phyloP scores from a whole-genome alignment of 2,888 invertebrate genomes.

The Tiphia femorata region DNA sequence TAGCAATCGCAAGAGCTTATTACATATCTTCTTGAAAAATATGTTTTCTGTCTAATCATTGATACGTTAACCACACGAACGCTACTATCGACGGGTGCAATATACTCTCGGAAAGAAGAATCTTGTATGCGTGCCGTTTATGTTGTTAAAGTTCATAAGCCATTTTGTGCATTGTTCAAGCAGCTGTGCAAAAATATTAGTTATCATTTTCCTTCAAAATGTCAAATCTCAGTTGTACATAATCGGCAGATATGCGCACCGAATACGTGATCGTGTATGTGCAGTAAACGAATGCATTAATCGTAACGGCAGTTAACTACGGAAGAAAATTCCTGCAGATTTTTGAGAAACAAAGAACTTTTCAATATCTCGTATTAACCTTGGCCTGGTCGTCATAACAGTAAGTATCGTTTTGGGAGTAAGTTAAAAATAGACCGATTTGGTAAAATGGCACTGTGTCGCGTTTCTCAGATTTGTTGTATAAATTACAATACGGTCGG shows the following conservation, averaged over 20 bases:
- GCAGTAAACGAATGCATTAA: too few species aligned
- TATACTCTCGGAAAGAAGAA: constrained; percentile 3
- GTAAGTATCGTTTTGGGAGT: constrained; percentile 57
- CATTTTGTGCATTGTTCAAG: constrained; percentile 67
- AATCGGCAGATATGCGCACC: constrained; percentile 39
- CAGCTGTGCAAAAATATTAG: constrained; percentile 63
- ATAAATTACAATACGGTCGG: constrained; percentile 2
- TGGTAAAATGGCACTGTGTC: constrained; percentile 38
- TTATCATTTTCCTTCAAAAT: constrained; percentile 55
- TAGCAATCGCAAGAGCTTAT: too few species aligned
- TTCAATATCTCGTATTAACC: constrained; percentile 62
- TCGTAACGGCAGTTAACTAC: too few species aligned
- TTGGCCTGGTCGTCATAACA: constrained; percentile 61
- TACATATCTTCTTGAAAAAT: too few species aligned
- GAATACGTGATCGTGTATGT: constrained; percentile 23
- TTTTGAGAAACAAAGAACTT: constrained; percentile 60
- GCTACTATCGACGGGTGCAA: too few species aligned
- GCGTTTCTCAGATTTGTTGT: constrained; percentile 18
- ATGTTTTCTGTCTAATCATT: too few species aligned
- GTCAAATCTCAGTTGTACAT: constrained; percentile 52
- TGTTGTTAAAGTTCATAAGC: constrained; percentile 47
- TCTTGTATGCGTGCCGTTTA: constrained; percentile 26
- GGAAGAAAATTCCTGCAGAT: constrained; percentile 25
- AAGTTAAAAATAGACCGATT: constrained; percentile 62
- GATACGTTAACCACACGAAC: too few species aligned